These are phyloP conservation scores for Halictus rubicundus DNA, from an alignment of 1,140 invertebrate species.

Conservation along the genomic window DNA sequence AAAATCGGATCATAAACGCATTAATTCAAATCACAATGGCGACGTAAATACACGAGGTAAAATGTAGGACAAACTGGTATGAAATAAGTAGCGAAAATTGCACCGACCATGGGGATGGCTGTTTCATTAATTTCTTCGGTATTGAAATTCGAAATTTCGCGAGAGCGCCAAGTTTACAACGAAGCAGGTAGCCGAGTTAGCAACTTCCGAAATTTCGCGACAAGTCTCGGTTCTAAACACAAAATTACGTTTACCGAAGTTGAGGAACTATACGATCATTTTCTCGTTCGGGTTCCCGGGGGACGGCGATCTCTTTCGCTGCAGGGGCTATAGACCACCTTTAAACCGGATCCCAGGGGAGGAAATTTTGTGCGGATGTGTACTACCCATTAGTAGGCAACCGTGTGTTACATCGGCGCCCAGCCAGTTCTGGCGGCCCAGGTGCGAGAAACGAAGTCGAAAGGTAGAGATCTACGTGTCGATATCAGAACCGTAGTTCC, in stretches of 20 bases:
- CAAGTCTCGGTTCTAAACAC: background rate
- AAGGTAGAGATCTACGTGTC: slow-evolving; percentile 13
- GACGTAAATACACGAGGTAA: no score
- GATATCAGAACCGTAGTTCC: background rate
- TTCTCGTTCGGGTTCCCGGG: background rate
- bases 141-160: no score
- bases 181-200: background rate
- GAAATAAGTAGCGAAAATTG: no score
- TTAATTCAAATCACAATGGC: no score
- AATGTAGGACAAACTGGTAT: no score
- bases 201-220: background rate
- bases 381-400: slow-evolving; percentile 70
- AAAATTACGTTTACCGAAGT: background rate
- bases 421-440: slow-evolving; percentile 61
- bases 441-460: slow-evolving; percentile 56
- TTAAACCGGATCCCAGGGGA: background rate
- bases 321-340: slow-evolving; percentile 45
- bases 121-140: no score
- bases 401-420: slow-evolving; percentile 61
- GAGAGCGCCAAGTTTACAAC: no score
- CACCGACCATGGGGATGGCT: no score
- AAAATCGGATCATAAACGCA: no score
- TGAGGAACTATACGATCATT: background rate
- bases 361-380: slow-evolving; percentile 65
- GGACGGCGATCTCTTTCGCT: slow-evolving; percentile 39